Percentiles rank a stretch among this genome's conserved stretches.
Conservation (phyloP, 2,797 vertebrate genomes). For the Natrix natrix region DNA sequence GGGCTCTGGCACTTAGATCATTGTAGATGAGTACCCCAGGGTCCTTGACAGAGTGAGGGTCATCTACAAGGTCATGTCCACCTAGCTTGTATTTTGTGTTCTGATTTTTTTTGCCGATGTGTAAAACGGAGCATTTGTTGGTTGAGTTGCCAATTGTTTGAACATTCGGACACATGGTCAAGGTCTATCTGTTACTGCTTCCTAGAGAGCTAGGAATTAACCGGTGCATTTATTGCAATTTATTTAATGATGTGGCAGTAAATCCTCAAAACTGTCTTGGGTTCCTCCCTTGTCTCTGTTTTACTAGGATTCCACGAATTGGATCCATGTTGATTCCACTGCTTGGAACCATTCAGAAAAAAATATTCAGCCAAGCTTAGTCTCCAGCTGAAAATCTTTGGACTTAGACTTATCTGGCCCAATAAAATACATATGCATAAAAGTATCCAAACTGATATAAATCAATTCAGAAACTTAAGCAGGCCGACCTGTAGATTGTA, state of each 20-base stretch:
- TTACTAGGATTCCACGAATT: neutral
- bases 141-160: too few relatives aligned
- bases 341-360: neutral
- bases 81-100: too few relatives aligned
- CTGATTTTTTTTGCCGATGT: too few relatives aligned
- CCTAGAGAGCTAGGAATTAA: neutral
- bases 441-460: neutral
- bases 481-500: neutral
- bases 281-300: neutral
- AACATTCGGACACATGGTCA: too few relatives aligned
- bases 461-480: neutral
- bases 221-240: neutral
- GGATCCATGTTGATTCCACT: neutral
- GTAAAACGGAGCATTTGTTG: too few relatives aligned
- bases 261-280: neutral
- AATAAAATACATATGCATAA: neutral
- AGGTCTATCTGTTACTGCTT: neutral
- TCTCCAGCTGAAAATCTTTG: neutral
- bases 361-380: neutral
- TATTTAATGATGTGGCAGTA: neutral
- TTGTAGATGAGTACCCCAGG: too few relatives aligned
- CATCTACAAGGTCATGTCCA: too few relatives aligned
- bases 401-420: neutral
- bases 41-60: too few relatives aligned
- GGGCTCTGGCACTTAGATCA: too few relatives aligned